Evolutionary conservation across 2,888 invertebrate species (phyloP).

Genomic region (Catocala nupta): DNA sequence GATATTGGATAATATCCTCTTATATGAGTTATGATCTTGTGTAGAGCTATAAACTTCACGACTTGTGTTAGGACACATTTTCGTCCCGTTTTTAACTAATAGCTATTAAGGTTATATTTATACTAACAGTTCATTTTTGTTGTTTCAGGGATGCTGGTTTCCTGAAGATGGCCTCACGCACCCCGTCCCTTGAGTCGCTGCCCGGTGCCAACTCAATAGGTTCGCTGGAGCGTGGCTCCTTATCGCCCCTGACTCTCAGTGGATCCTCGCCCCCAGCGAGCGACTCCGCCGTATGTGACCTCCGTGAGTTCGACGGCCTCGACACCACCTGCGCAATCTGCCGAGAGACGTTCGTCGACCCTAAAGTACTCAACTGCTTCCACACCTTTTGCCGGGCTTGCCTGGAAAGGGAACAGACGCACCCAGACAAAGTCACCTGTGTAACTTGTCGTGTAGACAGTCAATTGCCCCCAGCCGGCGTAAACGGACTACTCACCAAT

Average conservation of each 20-base stretch:
- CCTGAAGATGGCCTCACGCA: constrained; percentile 97
- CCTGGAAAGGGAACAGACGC: constrained; percentile 91
- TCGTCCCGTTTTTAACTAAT: neutral
- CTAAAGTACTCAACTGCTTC: constrained; percentile 93
- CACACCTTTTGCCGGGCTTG: constrained; percentile 95
- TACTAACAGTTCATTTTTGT: constrained; percentile 61
- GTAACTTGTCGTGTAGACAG: constrained; percentile 89
- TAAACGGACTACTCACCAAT: constrained; percentile 90
- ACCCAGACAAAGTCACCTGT: constrained; percentile 91
- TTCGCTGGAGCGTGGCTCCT: constrained; percentile 94
- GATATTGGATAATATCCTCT: constrained; percentile 20
- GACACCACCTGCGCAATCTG: constrained; percentile 90
- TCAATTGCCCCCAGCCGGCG: constrained; percentile 85
- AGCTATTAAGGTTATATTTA: neutral
- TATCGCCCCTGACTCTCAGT: constrained; percentile 94
- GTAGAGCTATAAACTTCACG: neutral
- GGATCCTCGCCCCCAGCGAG: constrained; percentile 95
- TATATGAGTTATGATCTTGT: neutral
- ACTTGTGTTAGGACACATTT: neutral
- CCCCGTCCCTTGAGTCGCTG: constrained; percentile 97
- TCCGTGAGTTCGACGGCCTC: constrained; percentile 88
- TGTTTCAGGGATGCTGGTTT: constrained; percentile 94
- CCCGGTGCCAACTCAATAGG: constrained; percentile 96
- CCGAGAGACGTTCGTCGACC: constrained; percentile 91
- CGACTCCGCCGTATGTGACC: constrained; percentile 94